A percentile compares a stretch with the other conserved stretches of the same genome.
Conservation (phyloP, 1,140 invertebrate genomes). For the Neodiprion virginianus region DNA sequence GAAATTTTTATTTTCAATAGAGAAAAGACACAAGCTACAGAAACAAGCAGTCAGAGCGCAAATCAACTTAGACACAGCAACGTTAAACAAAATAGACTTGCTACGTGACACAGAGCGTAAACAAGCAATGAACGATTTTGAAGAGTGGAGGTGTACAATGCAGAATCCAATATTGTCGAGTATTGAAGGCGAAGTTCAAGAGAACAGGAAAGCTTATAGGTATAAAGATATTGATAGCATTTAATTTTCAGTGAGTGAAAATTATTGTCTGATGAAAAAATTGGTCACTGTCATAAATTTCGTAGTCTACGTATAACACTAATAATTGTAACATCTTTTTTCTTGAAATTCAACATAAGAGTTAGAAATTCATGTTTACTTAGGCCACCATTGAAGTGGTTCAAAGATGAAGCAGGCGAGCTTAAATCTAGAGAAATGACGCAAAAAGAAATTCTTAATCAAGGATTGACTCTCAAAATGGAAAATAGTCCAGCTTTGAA, state of each 20-base stretch:
- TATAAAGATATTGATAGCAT: constrained; percentile 23
- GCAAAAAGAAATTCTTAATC: not conserved
- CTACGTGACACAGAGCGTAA: constrained; percentile 64
- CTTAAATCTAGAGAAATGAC: constrained; percentile 2
- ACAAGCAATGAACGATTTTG: constrained; percentile 71
- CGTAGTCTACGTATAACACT: not conserved
- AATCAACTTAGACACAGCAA: constrained; percentile 65
- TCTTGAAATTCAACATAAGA: too few species aligned
- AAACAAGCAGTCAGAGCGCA: constrained; percentile 67
- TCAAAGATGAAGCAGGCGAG: constrained; percentile 32
- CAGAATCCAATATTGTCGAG: constrained; percentile 44
- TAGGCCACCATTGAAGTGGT: constrained; percentile 45
- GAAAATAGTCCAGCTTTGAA: not conserved
- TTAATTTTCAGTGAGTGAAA: not conserved
- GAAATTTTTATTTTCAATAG: constrained; percentile 35
- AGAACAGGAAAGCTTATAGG: constrained; percentile 46
- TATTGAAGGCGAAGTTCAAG: constrained; percentile 34
- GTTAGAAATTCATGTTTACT: not conserved
- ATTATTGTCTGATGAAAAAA: not conserved
- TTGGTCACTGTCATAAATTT: constrained; percentile 9
- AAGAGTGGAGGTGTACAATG: constrained; percentile 66
- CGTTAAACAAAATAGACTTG: constrained; percentile 64
- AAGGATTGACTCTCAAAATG: not conserved
- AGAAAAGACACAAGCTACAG: constrained; percentile 52
- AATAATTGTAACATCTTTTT: too few species aligned